Percentiles rank a stretch among this genome's conserved stretches.
phyloP scores from a whole-genome alignment of 2,113 vertebrate genomes.

The Alexandromys fortis region DNA sequence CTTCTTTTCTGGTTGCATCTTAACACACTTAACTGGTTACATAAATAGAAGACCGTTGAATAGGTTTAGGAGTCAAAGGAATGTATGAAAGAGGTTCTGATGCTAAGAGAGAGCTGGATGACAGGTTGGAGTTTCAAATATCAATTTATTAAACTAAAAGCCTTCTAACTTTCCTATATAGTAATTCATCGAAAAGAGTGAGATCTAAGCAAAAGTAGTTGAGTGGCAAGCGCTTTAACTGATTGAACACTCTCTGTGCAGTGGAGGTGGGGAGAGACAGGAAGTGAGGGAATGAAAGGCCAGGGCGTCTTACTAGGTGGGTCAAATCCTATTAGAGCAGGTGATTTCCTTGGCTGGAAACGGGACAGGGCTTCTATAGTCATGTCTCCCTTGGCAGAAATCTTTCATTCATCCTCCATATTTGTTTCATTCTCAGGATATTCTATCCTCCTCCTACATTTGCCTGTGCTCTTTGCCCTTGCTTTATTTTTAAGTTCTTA shows the following conservation, averaged over 20 bases:
- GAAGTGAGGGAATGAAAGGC: constrained; percentile 57
- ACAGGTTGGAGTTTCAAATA: constrained; percentile 5
- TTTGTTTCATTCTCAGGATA: constrained; percentile 66
- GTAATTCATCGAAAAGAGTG: constrained; percentile 32
- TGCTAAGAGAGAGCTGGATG: background rate
- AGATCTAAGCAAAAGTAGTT: constrained; percentile 45
- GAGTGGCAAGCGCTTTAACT: background rate
- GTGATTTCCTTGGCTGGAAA: constrained; percentile 79
- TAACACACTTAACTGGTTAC: background rate
- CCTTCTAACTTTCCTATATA: constrained; percentile 13
- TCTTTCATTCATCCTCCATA: constrained; percentile 51
- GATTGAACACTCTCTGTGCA: background rate
- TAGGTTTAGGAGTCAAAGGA: background rate
- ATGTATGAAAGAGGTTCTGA: background rate
- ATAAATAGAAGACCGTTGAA: background rate
- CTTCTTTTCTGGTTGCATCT: background rate
- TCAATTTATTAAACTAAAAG: background rate
- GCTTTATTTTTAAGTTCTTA: background rate
- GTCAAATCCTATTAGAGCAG: constrained; percentile 84
- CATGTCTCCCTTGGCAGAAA: background rate
- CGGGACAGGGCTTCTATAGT: constrained; percentile 67
- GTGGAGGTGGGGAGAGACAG: constrained; percentile 52
- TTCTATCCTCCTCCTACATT: constrained; percentile 58
- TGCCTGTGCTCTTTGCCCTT: constrained; percentile 20
- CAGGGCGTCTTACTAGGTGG: constrained; percentile 74